Evolutionary conservation across 2,888 invertebrate genomes (phyloP), one percentile per base, ranked within the genome.

Genomic region (Lumbricus terrestris): DNA sequence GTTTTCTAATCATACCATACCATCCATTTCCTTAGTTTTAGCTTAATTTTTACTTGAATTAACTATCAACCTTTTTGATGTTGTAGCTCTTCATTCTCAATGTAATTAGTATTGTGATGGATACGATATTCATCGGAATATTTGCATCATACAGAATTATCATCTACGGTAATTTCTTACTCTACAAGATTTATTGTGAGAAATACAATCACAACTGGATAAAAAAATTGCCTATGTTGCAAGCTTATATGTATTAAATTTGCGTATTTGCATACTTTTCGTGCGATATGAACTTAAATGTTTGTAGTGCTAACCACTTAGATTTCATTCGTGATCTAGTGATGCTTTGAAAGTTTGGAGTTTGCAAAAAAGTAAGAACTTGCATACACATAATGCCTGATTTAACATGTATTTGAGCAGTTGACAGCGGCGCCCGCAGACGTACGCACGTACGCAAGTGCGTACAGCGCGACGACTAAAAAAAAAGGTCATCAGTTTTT

Each of bases 51-150:
- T 6, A 47, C 23, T 47, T 47, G 47, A 20, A 47, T 47, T 47
- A 20, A 15, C n/a, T 69, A 8, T 69, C 8, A 69, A n/a, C n/a
- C 69, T 69, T 69, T 69, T 69, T 16, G 1, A 8, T 16, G 5
- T 47, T 69, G 29, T 69, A 69, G 69, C 69, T 69, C n/a, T 69
- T 69, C 69, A 69, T 69, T 69, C 69, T 69, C 69, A 69, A 69
- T n/a, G 69, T 69, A 69, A 69, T 69, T 69, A 69, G 69, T n/a
- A 69, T 69, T 69, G 69, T n/a, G 69, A 69, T 69, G 69, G 69
- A 69, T 69, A 8, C n/a, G 69, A 8, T 69, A 8, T 69, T 69
- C 69, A 69, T 69, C n/a, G 69, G 69, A 69, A 16, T 69, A 1
- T 69, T 69, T 69, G 69, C 69, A 69, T 69, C 69, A 69, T n/a